These are phyloP conservation scores for Dryadula phaetusa DNA, from an alignment of 2,888 invertebrate genomes.

Conservation along the genomic window DNA sequence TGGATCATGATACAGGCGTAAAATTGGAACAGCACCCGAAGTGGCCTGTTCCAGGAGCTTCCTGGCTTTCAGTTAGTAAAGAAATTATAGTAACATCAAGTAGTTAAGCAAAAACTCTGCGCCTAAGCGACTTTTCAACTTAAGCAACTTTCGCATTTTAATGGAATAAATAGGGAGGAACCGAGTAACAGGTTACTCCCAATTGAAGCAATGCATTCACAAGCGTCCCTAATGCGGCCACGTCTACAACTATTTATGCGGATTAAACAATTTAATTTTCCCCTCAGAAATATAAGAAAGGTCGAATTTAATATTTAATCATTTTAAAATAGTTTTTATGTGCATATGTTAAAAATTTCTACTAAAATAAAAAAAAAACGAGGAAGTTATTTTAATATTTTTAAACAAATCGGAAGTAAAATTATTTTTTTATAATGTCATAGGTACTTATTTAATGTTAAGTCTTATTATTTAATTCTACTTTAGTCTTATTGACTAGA, in stretches of 20 bases:
- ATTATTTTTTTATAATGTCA: not conserved
- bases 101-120: too few relatives aligned
- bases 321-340: not conserved
- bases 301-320: not conserved
- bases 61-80: conserved; percentile 70
- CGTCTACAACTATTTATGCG: too few relatives aligned
- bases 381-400: not conserved
- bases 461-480: not conserved
- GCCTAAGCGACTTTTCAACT: too few relatives aligned
- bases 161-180: too few relatives aligned
- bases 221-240: too few relatives aligned
- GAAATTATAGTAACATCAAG: not conserved
- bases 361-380: not conserved
- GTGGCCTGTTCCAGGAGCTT: conserved; percentile 75
- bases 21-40: conserved; percentile 62
- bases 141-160: too few relatives aligned
- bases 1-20: conserved; percentile 71
- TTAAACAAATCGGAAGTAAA: not conserved
- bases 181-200: too few relatives aligned
- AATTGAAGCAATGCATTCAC: too few relatives aligned
- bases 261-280: too few relatives aligned
- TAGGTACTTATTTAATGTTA: not conserved
- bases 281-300: not conserved
- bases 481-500: not conserved
- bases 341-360: not conserved